Base-by-base conservation (phyloP, 2,113 vertebrate species). In the Antechinus stuartii region DNA sequence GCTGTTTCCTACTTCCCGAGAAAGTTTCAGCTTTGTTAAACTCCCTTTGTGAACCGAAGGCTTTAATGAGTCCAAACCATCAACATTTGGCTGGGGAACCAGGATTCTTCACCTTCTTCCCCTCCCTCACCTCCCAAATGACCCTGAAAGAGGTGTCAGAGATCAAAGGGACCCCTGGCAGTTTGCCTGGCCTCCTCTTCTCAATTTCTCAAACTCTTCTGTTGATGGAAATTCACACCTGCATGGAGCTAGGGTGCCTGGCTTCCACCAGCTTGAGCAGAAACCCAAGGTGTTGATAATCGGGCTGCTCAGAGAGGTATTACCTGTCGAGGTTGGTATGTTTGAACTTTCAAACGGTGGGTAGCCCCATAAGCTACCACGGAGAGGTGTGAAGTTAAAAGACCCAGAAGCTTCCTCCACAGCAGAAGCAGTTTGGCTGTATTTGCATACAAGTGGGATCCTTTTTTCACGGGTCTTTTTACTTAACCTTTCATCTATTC, bases 211-310 rank as follows among this genome's bases (percentile, higher is more conserved):
- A 52, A 84, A 95, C 97, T 91, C 95, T 96, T 94, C 95, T 96
- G 95, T 93, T 97, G 97, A 97, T 96, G 96, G 96, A 97, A 98
- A 97, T 98, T 98, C 98, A 97, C 98, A 98, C 97, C 97, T 95
- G 96, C 94, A 93, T 97, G 97, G 97, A 97, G 97, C 98, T 97
- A 97, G 96, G 94, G 97, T 97, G 91, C 95, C 27, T 89, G 93
- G 94, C 98, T 96, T 96, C 1, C 94, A 95, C 54, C 95, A 95
- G 97, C 95, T 96, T 95, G 92, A 35, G 97, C 96, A 61, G 92
- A 91, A 92, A 92, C 55, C 61, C 76, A 55, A 90, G 84, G 93
- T 52, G 90, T 30, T 96, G 97, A 96, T 91, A 22, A 95, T 97
- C 95, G 94, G 90, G 95, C 53, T 94, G 95, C 89, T 25, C 50